Base-by-base conservation (phyloP, 2,113 vertebrate genomes). In the Megaleporinus macrocephalus region DNA sequence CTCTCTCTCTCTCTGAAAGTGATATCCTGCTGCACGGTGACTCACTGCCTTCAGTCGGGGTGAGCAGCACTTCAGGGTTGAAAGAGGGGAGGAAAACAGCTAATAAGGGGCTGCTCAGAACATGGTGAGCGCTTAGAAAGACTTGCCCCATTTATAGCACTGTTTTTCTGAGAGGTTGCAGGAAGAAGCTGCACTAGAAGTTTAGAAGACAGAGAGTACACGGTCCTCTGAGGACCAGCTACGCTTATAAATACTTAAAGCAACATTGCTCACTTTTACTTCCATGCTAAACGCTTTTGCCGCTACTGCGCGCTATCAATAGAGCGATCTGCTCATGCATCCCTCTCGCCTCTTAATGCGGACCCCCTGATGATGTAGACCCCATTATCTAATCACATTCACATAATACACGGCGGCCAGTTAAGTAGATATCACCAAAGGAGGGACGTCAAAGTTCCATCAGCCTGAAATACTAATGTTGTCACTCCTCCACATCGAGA, bases 1-100 rank as follows among this genome's bases (percentile, higher is more conserved):
- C 44, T 24, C 44, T 57, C 15, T 33, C 27, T 75, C 14, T 18
- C 26, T 41, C 73, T 81, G 78, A 77, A 71, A 71, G 66, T 16
- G 20, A 71, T 80, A 62, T 44, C 79, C 24, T 16, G 75, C 26
- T 65, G 65, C 36, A 49, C 11, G 3, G 18, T 62, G 62, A 14
- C 30, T 61, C 36, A 72, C 59, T 36, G 13, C 27, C 75, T 78
- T 30, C 49, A 63, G 20, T 24, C 55, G 22, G 66, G 33, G 11
- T 53, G 59, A 44, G 18, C 41, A 1, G 10, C 69, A 66, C 63
- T 33, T 59, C 36, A 71, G 66, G 73, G 36, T 61, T 82, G 44
- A 55, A 6, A 53, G n/a, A 29, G 47, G 65, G 68, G 41, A 65
- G 16, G 70, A 51, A 76, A 69, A 20, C 36, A 33, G 11, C 53